Evolutionary conservation across 2,113 vertebrate species (phyloP).

Genomic region (Sarotherodon lohbergeri): DNA sequence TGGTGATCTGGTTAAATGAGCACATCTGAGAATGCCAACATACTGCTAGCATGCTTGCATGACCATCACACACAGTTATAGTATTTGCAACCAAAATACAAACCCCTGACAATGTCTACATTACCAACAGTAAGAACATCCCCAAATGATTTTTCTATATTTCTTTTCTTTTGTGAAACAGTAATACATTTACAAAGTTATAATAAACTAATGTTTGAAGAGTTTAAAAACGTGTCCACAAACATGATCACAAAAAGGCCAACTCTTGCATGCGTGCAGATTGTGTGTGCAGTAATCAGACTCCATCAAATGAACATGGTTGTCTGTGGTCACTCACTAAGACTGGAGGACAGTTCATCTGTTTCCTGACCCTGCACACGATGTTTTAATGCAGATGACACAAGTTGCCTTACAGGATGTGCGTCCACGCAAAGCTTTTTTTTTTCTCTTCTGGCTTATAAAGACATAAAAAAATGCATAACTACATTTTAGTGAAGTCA

Average conservation of each 20-base stretch:
- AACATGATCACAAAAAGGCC: background rate
- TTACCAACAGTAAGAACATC: background rate
- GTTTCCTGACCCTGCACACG: background rate
- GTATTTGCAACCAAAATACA: background rate
- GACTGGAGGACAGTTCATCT: conserved; percentile 1
- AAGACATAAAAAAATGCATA: background rate
- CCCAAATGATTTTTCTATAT: background rate
- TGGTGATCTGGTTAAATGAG: background rate
- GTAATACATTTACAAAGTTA: background rate
- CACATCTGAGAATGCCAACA: background rate
- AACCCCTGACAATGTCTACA: background rate
- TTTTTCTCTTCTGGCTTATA: background rate
- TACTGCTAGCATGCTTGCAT: background rate
- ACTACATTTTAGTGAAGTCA: background rate
- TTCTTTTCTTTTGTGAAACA: background rate
- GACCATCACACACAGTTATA: background rate
- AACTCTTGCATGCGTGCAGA: background rate
- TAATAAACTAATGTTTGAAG: background rate
- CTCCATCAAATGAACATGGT: background rate
- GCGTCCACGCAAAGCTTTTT: background rate
- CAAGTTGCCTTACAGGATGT: background rate
- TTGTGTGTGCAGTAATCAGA: background rate
- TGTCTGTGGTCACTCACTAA: background rate
- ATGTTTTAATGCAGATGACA: conserved; percentile 23
- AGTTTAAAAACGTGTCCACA: background rate